A percentile compares a stretch with the other conserved stretches of the same genome.
phyloP scores from a whole-genome alignment of 1,140 invertebrate species.

The Lineus longissimus region DNA sequence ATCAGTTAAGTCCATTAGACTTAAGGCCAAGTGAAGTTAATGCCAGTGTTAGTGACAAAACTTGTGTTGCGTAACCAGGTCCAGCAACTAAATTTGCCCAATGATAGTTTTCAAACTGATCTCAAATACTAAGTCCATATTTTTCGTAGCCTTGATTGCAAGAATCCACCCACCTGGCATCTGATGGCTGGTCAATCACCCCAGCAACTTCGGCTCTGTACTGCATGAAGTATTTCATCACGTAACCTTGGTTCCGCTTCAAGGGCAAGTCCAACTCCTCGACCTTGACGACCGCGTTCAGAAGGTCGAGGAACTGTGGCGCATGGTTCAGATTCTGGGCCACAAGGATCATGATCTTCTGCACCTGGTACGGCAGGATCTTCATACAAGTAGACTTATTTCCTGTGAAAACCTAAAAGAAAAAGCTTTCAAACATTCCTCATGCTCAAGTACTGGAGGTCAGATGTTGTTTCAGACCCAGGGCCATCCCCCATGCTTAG shows the following conservation, averaged over 20 bases:
- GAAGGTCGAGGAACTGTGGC: conserved; percentile 47
- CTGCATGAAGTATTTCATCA: conserved; percentile 54
- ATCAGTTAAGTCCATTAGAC: too few species aligned
- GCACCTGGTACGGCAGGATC: conserved; percentile 38
- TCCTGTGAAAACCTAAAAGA: conserved; percentile 43
- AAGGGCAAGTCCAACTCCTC: conserved; percentile 48
- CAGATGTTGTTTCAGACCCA: too few species aligned
- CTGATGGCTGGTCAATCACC: conserved; percentile 34
- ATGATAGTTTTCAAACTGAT: too few species aligned
- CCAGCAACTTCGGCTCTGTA: conserved; percentile 36
- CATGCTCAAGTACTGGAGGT: too few species aligned
- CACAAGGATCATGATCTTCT: conserved; percentile 43
- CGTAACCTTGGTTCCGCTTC: conserved; percentile 49
- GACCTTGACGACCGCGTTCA: conserved; percentile 46
- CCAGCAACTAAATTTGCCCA: too few species aligned
- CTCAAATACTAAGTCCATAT: too few species aligned
- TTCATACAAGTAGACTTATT: conserved; percentile 48
- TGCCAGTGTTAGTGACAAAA: too few species aligned
- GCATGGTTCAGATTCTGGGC: conserved; percentile 31
- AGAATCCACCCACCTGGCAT: conserved; percentile 29
- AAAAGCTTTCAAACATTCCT: not conserved
- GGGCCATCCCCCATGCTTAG: too few species aligned
- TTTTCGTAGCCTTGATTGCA: too few species aligned
- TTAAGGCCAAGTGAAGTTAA: too few species aligned
- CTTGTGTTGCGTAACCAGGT: too few species aligned